These are phyloP conservation scores for Pithys albifrons DNA, from an alignment of 2,113 vertebrate species.

Conservation along the genomic window DNA sequence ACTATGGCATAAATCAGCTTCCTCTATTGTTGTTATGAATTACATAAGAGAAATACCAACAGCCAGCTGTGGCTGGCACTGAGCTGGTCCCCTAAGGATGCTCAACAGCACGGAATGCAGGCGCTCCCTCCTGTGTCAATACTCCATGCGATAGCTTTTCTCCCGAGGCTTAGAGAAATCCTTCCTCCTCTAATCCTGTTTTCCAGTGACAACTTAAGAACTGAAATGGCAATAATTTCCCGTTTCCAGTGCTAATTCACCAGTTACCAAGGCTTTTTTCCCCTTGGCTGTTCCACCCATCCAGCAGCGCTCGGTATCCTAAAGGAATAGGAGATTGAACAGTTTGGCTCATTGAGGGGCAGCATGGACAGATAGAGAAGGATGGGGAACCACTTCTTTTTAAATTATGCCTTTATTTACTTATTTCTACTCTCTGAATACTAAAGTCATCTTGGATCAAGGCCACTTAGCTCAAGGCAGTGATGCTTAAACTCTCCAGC, in stretches of 20 bases:
- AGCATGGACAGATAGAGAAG: background rate
- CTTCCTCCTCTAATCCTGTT: conserved; percentile 45
- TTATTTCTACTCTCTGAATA: background rate
- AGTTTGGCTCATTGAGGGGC: background rate
- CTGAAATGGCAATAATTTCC: conserved; percentile 15
- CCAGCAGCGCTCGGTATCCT: background rate
- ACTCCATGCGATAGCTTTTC: background rate
- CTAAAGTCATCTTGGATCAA: background rate
- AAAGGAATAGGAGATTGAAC: fast-evolving
- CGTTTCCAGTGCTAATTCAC: conserved; percentile 27
- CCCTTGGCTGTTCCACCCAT: fast-evolving
- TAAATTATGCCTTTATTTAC: background rate
- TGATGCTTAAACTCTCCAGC: background rate
- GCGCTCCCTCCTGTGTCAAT: background rate
- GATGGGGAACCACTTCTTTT: background rate
- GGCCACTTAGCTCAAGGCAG: background rate
- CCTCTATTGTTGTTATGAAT: background rate
- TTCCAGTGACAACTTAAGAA: conserved; percentile 49
- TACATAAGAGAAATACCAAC: background rate
- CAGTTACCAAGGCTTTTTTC: background rate
- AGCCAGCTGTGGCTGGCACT: background rate
- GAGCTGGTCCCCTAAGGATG: background rate
- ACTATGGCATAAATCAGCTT: background rate
- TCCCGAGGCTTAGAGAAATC: background rate
- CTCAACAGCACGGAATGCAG: background rate